Evolutionary conservation across 2,888 invertebrate species (phyloP), one percentile per base, ranked within the genome.

Genomic region (Caenorhabditis doughertyi): DNA sequence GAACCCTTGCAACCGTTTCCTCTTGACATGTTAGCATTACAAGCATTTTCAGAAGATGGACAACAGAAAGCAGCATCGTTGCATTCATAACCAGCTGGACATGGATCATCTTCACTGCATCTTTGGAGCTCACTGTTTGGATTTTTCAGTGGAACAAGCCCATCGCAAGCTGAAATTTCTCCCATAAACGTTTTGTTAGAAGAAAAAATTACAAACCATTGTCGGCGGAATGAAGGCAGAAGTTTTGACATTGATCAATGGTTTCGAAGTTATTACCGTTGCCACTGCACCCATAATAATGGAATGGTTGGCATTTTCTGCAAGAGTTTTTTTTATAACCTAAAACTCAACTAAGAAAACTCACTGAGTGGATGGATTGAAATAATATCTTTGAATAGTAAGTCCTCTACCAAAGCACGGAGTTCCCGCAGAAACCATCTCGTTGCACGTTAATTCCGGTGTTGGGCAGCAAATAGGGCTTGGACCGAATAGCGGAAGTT

Each of bases 241-340:
- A 85, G 58, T 85, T 84, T 29, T 89, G 85, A 73, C 91, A 91
- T 35, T 89, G 87, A 21, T 89, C 83, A 42, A 87, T 80, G 0
- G 89, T 86, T 47, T 87, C 80, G 68, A 91, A 91, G 80, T 91
- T 91, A 85, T 91, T 91, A 7, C 88, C 86, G 71, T 86, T 88
- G 51, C 91, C 91, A 58, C 83, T 87, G 68, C 91, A 91, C 21
- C 89, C 90, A 60, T 90, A 91, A 73, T 90, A 91, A 67, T 90
- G 90, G 89, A 91, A 91, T n/a, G 91, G 86, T 76, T 89, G 89
- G 60, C 91, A 91, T 70, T 86, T 85, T 62, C 89, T 88, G 27
- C 13, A 39, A 77, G 77, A 56, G 58, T n/a, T n/a, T 7, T 0
- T 1, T 13, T 18, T 9, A 18, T 23, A 23, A 11, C 7, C 16